Evolutionary conservation across 2,797 vertebrate genomes (phyloP).

Genomic region (Scolopax rusticola): DNA sequence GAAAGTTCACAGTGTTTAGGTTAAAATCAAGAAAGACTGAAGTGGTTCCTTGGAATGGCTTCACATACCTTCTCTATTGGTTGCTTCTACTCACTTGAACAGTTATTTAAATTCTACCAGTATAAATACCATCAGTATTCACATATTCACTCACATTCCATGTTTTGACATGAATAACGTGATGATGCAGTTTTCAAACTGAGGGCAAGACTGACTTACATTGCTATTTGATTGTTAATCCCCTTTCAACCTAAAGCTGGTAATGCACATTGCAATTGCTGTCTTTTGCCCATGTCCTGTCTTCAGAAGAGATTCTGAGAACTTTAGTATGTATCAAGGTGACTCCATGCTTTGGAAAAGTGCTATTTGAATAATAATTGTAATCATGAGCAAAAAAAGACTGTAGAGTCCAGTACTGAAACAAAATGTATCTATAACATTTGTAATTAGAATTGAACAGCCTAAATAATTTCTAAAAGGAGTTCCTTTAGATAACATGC

Average conservation of each 20-base stretch:
- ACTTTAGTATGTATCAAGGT: neutral
- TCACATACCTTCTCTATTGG: neutral
- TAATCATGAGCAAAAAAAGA: neutral
- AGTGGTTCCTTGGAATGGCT: neutral
- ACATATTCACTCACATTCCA: neutral
- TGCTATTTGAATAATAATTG: neutral
- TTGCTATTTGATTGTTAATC: neutral
- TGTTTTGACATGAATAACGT: neutral
- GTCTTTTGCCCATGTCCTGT: neutral
- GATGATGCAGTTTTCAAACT: neutral
- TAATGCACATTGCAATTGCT: neutral
- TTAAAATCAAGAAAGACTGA: neutral
- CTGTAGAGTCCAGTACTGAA: neutral
- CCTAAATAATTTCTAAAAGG: neutral
- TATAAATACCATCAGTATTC: conserved; percentile 11
- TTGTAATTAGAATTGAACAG: neutral
- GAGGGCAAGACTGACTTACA: neutral
- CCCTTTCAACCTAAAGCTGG: neutral
- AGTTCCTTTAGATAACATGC: neutral
- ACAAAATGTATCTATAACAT: neutral
- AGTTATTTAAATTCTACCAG: neutral
- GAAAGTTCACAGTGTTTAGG: neutral
- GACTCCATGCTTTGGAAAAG: neutral
- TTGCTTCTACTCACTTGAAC: neutral
- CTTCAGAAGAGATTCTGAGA: neutral